Base-by-base conservation (phyloP, 2,113 vertebrate species). In the Hippolais icterina region DNA sequence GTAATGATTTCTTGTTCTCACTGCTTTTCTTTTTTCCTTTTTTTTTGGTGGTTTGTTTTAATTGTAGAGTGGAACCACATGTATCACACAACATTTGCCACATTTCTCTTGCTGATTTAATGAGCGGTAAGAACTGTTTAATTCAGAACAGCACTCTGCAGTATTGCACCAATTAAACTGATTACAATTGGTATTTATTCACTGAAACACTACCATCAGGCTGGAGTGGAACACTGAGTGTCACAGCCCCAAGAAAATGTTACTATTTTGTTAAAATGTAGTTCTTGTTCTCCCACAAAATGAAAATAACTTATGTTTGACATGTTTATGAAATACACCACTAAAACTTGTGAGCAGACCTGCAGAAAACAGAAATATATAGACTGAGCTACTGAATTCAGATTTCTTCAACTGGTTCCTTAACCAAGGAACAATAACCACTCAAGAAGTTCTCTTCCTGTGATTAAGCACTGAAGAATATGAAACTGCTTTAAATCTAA, bases 31-130 rank as follows among this genome's bases (percentile, higher is more conserved):
- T 94, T 91, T 70, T 87, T 66, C 68, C 65, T 93, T 91, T 88
- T 93, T 94, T 63, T 94, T 94, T 66, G 56, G 37, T 82, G 31
- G 92, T 95, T 90, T 94, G 70, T 96, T 97, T 91, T 81, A 93
- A 90, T 66, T 96, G 63, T 76, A 84, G 61, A 95, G 49, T 21
- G 78, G 87, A 97, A 84, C 35, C 37, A 65, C 59, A 85, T 82
- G 90, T 92, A 96, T 96, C 91, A 96, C 72, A 93, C 4, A 90
- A 54, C 83, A 82, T 64, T 96, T 90, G 71, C 50, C 46, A 35
- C 61, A 93, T 63, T 92, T 80, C 35, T 96, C 88, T 96, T 90
- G 70, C 63, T 95, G 94, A 96, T 95, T 96, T 93, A 93, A 94
- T 82, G 91, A 97, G 79, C 83, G 95, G 90, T 93, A 89, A 97